Evolutionary conservation across 1,140 invertebrate species (phyloP).

Genomic region (Drosophila grimshawi): DNA sequence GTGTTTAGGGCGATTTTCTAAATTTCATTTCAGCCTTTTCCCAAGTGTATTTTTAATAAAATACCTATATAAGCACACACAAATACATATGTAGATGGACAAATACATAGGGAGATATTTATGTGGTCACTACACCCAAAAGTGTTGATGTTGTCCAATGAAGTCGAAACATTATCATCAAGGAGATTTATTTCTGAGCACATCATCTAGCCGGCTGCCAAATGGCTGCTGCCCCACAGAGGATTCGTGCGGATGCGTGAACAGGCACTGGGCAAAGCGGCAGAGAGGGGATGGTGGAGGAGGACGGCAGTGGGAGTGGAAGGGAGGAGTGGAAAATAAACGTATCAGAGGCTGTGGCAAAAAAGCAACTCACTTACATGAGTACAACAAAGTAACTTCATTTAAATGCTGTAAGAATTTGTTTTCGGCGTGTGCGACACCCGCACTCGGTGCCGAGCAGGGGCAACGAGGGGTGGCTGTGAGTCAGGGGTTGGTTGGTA

Average conservation of each 20-base stretch:
- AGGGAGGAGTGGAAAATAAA: neutral
- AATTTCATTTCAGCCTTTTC: too few species aligned
- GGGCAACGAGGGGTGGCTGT: neutral
- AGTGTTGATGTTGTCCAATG: slow-evolving; percentile 7
- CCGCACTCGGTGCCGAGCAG: slow-evolving; percentile 9
- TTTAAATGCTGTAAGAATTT: slow-evolving; percentile 81
- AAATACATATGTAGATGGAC: neutral
- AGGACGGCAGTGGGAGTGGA: too few species aligned
- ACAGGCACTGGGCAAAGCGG: neutral
- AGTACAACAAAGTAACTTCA: slow-evolving; percentile 66
- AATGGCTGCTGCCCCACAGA: slow-evolving; percentile 11
- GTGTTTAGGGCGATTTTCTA: too few species aligned
- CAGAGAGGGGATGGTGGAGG: neutral
- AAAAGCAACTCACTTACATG: slow-evolving; percentile 45
- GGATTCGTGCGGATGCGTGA: slow-evolving; percentile 11
- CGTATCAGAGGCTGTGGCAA: slow-evolving; percentile 23
- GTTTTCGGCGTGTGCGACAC: slow-evolving; percentile 70
- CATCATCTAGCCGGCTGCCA: slow-evolving; percentile 19
- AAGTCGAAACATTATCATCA: slow-evolving; percentile 30
- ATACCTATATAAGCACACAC: neutral
- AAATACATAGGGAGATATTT: slow-evolving; percentile 4
- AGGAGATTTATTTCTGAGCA: slow-evolving; percentile 11
- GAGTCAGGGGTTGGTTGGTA: neutral
- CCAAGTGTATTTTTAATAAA: too few species aligned
- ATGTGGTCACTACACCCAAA: neutral